Conservation (phyloP, 2,888 invertebrate species). For the Callimorpha dominula region DNA sequence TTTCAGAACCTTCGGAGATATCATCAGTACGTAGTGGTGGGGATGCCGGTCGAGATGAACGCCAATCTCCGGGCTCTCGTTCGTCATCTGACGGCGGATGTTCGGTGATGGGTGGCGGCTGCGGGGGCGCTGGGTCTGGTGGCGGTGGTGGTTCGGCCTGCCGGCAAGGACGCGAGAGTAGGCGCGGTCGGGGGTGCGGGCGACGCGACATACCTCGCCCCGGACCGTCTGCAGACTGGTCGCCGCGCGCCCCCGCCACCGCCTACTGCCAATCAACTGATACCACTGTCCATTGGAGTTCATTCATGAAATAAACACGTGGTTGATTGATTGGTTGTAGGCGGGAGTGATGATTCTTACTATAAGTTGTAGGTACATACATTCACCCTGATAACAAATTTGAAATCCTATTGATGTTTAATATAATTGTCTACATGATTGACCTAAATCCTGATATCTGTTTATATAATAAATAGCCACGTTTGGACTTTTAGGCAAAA, state of each 20-base stretch:
- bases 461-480: not conserved
- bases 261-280: slow-evolving; percentile 72
- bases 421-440: no score
- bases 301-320: slow-evolving; percentile 71
- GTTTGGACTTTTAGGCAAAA: not conserved
- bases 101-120: slow-evolving; percentile 66
- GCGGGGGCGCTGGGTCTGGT: slow-evolving; percentile 75
- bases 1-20: slow-evolving; percentile 80
- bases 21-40: slow-evolving; percentile 81
- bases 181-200: slow-evolving; percentile 74
- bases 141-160: slow-evolving; percentile 79
- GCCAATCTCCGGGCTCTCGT: slow-evolving; percentile 85
- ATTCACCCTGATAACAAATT: not conserved
- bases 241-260: slow-evolving; percentile 66
- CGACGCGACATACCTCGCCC: slow-evolving; percentile 81
- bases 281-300: slow-evolving; percentile 63
- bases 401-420: not conserved
- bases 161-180: slow-evolving; percentile 75
- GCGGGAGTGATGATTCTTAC: slow-evolving; percentile 22
- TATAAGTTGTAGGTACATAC: slow-evolving; percentile 2
- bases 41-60: slow-evolving; percentile 76
- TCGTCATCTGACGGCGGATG: slow-evolving; percentile 83
- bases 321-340: slow-evolving; percentile 60
- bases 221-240: slow-evolving; percentile 75
- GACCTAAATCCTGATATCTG: no score